phyloP scores from a whole-genome alignment of 35 echinoderm and acorn worm species.

The Apostichopus parvimensis region DNA sequence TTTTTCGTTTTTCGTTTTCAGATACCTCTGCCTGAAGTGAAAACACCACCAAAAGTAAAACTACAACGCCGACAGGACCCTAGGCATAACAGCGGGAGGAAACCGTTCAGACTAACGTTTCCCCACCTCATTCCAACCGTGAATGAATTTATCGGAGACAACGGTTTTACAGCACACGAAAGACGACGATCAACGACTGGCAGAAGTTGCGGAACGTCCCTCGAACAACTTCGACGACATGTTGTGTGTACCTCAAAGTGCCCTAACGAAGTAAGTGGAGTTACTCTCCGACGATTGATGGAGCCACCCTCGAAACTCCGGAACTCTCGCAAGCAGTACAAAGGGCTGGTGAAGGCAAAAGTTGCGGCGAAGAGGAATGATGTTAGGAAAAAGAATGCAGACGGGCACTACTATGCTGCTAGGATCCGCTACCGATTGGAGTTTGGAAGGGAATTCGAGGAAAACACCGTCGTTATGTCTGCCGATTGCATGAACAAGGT shows the following conservation, averaged over 20 bases:
- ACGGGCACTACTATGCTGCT: constrained; percentile 36
- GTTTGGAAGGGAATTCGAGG: constrained; percentile 23
- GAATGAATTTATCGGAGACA: neutral
- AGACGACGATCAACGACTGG: neutral
- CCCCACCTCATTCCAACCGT: neutral
- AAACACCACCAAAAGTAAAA: constrained; percentile 15
- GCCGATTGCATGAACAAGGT: constrained; percentile 50
- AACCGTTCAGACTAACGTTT: constrained; percentile 11
- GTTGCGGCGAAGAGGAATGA: too few species aligned
- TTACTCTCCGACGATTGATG: constrained; percentile 7
- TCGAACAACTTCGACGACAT: neutral
- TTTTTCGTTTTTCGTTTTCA: neutral
- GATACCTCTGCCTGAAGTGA: neutral
- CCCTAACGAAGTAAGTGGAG: neutral
- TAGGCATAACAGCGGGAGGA: constrained; percentile 12
- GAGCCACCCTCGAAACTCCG: constrained; percentile 18
- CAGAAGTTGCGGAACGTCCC: neutral
- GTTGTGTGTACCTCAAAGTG: neutral
- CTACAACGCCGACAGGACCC: neutral
- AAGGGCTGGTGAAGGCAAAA: too few species aligned
- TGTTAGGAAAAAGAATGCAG: neutral
- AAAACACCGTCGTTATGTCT: neutral
- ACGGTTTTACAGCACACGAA: constrained; percentile 20
- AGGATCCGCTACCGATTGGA: constrained; percentile 25
- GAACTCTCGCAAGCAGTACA: too few species aligned